Percentiles rank a stretch among this genome's conserved stretches.
Evolutionary conservation across 2,888 invertebrate genomes (phyloP).

Genomic region (Rhabditoides inermis): DNA sequence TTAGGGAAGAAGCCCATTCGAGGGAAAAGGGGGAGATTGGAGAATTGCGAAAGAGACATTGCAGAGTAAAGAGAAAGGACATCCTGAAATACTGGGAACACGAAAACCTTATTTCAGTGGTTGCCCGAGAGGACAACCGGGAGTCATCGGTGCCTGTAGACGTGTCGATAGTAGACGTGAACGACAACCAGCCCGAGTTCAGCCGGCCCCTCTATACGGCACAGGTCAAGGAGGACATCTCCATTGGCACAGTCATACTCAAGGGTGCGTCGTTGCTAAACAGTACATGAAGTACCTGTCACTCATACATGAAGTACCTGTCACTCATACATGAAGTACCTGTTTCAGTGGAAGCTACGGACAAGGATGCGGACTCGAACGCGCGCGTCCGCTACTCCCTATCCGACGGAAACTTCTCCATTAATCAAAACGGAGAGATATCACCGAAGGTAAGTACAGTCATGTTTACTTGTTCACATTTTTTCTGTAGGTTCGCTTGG

Average conservation of each 20-base stretch:
- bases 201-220: slow-evolving; percentile 84
- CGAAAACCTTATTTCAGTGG: slow-evolving; percentile 58
- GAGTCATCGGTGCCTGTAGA: slow-evolving; percentile 58
- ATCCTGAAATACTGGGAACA: not conserved
- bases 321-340: not conserved
- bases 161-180: slow-evolving; percentile 31
- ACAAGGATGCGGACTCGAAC: slow-evolving; percentile 80
- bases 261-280: slow-evolving; percentile 60
- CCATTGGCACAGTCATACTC: slow-evolving; percentile 80
- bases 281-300: not conserved
- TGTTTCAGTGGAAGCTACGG: slow-evolving; percentile 37
- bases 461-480: not conserved
- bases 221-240: slow-evolving; percentile 87
- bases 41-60: not conserved
- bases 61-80: not conserved
- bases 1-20: too few relatives aligned
- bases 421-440: slow-evolving; percentile 87
- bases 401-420: slow-evolving; percentile 86
- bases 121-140: slow-evolving; percentile 89
- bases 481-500: slow-evolving; percentile 60
- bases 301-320: not conserved
- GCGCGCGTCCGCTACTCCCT: slow-evolving; percentile 85
- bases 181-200: slow-evolving; percentile 52
- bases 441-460: slow-evolving; percentile 68
- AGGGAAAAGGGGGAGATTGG: not conserved